A percentile compares a stretch with the other conserved stretches of the same genome.
These are phyloP conservation scores for Ochlodes sylvanus DNA, from an alignment of 2,888 invertebrate genomes.

Conservation along the genomic window DNA sequence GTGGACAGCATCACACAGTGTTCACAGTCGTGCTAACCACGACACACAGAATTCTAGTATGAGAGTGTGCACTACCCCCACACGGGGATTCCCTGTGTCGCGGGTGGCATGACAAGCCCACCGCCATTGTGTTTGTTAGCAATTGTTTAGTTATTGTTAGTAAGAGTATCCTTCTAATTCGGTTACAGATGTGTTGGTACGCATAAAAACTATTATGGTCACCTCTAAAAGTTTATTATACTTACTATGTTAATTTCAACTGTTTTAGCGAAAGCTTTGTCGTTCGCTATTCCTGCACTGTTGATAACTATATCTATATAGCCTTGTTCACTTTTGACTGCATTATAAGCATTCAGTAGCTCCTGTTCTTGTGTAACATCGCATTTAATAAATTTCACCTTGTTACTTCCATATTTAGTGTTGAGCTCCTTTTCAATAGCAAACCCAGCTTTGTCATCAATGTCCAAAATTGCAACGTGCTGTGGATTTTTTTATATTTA, in stretches of 20 bases:
- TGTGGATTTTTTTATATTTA: conserved; percentile 34
- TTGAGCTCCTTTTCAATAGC: conserved; percentile 51
- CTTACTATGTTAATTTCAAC: conserved; percentile 57
- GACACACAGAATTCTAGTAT: too few relatives aligned
- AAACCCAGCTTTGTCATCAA: conserved; percentile 50
- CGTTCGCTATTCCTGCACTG: conserved; percentile 60
- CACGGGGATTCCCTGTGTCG: too few relatives aligned
- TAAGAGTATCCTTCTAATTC: too few relatives aligned
- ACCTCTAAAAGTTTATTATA: conserved; percentile 19
- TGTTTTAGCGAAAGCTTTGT: conserved; percentile 51
- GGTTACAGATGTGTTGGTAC: too few relatives aligned
- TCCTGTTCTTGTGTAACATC: conserved; percentile 25
- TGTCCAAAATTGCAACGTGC: conserved; percentile 56
- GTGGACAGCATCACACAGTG: too few relatives aligned
- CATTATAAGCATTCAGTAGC: conserved; percentile 13
- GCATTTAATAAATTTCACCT: conserved; percentile 40
- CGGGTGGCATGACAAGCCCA: too few relatives aligned
- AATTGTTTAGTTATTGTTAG: too few relatives aligned
- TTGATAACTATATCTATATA: conserved; percentile 58
- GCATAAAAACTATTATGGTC: too few relatives aligned
- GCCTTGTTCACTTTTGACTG: conserved; percentile 45
- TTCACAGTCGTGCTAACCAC: too few relatives aligned
- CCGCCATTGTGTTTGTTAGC: too few relatives aligned
- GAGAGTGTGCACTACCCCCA: too few relatives aligned
- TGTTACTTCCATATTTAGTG: conserved; percentile 50